Percentiles rank a stretch among this genome's conserved stretches.
Evolutionary conservation across 30 jellyfish, hydroid and myxozoan genomes (phyloP).

Genomic region (Catostylus mosaicus): DNA sequence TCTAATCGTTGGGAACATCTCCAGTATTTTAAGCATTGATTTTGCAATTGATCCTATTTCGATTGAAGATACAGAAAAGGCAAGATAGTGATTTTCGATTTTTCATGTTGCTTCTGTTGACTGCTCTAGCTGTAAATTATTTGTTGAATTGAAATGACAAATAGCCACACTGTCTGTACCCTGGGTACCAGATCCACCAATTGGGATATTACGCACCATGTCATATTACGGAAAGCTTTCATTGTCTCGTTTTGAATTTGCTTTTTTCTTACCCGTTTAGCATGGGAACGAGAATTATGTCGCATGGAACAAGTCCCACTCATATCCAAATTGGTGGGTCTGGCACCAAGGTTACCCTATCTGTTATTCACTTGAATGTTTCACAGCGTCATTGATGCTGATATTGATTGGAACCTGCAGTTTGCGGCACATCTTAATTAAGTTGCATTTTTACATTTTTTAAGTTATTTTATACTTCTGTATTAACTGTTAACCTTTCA

Average conservation of each 20-base stretch:
- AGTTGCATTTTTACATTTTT: not conserved
- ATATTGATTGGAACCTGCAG: not conserved
- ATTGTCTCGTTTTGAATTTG: no score
- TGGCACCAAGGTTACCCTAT: not conserved
- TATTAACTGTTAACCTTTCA: not conserved
- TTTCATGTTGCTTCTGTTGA: not conserved
- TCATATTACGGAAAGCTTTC: not conserved
- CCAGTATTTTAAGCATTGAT: conserved; percentile 9
- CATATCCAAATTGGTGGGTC: not conserved
- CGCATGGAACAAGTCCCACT: no score
- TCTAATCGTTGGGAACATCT: conserved; percentile 23
- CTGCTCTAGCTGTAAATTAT: not conserved
- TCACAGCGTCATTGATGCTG: not conserved
- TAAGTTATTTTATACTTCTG: not conserved
- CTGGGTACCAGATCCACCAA: no score
- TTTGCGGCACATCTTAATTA: not conserved
- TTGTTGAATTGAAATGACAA: not conserved
- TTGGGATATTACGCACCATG: not conserved
- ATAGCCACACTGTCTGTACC: no score
- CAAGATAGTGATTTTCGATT: not conserved
- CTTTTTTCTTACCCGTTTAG: no score
- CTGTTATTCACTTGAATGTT: no score
- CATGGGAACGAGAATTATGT: no score
- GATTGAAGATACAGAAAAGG: not conserved
- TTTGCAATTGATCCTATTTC: conserved; percentile 1